A percentile compares a stretch with the other conserved stretches of the same genome.
These are phyloP conservation scores for Palythoa caribaeorum DNA, from an alignment of 92 coral and sea anemone species.

Conservation along the genomic window DNA sequence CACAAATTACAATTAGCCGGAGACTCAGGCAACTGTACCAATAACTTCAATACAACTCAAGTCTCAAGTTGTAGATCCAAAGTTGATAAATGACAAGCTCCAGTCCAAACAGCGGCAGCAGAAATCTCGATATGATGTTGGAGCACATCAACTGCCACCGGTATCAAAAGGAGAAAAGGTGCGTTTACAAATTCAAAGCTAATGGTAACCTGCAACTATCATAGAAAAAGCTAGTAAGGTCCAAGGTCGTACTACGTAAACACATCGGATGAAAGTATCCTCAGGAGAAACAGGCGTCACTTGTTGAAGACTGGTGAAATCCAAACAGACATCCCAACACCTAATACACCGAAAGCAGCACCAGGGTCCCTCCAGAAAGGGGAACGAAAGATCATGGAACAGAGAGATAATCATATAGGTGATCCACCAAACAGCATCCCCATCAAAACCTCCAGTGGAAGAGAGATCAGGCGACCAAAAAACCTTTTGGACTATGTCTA, in stretches of 20 bases:
- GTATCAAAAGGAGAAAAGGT: conserved; percentile 50
- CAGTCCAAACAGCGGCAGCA: conserved; percentile 44
- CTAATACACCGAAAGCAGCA: conserved; percentile 7
- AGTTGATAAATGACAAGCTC: conserved; percentile 10
- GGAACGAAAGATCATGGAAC: too few relatives aligned
- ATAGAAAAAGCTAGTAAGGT: neutral
- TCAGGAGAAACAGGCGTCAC: conserved; percentile 33
- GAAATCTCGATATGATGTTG: conserved; percentile 43
- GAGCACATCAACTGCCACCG: conserved; percentile 48
- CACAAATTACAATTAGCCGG: conserved; percentile 60
- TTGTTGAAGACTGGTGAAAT: conserved; percentile 13
- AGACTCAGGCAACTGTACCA: conserved; percentile 5
- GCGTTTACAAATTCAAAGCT: conserved; percentile 43
- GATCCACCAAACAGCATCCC: too few relatives aligned
- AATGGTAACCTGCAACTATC: conserved; percentile 63
- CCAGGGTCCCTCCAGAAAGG: too few relatives aligned
- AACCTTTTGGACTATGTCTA: too few relatives aligned
- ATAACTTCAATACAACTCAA: too few relatives aligned
- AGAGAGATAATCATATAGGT: too few relatives aligned
- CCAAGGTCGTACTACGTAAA: conserved; percentile 1
- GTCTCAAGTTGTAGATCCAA: conserved; percentile 32
- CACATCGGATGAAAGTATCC: conserved; percentile 2
- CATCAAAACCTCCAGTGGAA: too few relatives aligned
- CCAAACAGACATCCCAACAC: conserved; percentile 22
- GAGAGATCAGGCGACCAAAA: too few relatives aligned